phyloP scores from a whole-genome alignment of 1,140 invertebrate species.

The Sogatella furcifera region DNA sequence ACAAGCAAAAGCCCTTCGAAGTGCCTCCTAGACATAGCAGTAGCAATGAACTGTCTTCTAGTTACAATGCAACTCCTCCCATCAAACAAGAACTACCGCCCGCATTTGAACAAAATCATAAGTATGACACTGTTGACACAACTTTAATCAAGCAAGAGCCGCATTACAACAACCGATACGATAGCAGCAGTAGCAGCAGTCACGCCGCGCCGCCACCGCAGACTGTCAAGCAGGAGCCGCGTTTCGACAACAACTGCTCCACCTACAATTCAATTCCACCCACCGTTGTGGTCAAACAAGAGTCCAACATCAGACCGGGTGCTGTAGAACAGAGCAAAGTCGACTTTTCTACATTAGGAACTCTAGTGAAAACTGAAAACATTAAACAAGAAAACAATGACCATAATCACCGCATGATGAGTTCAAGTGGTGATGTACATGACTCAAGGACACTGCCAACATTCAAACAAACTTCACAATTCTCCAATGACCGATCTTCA shows the following conservation, averaged over 20 bases:
- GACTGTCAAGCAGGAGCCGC: constrained; percentile 11
- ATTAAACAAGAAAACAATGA: constrained; percentile 1
- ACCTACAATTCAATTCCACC: not conserved
- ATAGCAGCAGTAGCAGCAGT: constrained; percentile 9
- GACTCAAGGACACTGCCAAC: not conserved
- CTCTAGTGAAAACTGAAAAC: too few relatives aligned
- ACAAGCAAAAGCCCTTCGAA: not conserved
- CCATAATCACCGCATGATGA: constrained; percentile 1
- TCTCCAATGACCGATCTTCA: constrained; percentile 7
- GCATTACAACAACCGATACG: constrained; percentile 16
- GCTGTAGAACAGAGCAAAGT: not conserved
- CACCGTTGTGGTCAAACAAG: constrained; percentile 8
- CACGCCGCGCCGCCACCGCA: constrained; percentile 4
- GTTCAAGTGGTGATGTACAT: not conserved
- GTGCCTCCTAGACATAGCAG: not conserved
- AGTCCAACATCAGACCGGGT: constrained; percentile 9
- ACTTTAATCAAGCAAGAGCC: constrained; percentile 9
- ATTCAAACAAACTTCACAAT: not conserved
- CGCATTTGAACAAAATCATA: not conserved
- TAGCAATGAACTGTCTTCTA: not conserved
- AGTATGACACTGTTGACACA: not conserved
- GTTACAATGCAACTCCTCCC: not conserved
- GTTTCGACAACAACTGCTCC: not conserved
- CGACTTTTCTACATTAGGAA: not conserved
- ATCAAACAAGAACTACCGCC: not conserved